phyloP scores from a whole-genome alignment of 2,888 invertebrate species.

The Brachycybe producta region DNA sequence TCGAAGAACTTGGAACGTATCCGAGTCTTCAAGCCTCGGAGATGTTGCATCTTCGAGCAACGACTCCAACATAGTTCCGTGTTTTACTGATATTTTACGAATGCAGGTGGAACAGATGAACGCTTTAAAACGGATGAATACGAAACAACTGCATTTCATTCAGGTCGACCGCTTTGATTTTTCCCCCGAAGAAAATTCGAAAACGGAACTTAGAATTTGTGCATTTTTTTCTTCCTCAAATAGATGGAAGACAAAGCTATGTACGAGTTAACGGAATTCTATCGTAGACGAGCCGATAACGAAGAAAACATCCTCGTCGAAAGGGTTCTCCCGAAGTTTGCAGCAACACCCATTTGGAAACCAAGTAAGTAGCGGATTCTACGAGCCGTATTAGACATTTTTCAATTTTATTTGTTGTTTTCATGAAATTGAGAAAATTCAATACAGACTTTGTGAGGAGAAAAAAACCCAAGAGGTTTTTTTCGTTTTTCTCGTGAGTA shows the following conservation, averaged over 20 bases:
- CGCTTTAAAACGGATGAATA: constrained; percentile 53
- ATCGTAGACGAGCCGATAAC: constrained; percentile 51
- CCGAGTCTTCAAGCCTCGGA: no score
- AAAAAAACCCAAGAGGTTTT: no score
- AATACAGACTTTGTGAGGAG: no score
- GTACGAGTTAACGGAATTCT: constrained; percentile 58
- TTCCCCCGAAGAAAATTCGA: neutral
- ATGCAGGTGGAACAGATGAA: constrained; percentile 60
- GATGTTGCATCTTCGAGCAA: no score
- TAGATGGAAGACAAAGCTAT: constrained; percentile 78
- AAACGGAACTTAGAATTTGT: neutral
- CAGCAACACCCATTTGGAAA: constrained; percentile 47
- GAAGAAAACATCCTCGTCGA: constrained; percentile 61
- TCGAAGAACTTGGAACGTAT: no score
- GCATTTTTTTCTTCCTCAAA: constrained; percentile 25
- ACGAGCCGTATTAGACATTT: no score
- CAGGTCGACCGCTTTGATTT: constrained; percentile 44
- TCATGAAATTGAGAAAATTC: no score
- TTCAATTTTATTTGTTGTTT: no score
- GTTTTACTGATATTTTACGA: constrained; percentile 48
- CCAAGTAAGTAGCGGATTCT: constrained; percentile 5
- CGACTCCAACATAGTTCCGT: constrained; percentile 14
- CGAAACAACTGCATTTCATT: constrained; percentile 57
- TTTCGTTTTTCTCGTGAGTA: no score
- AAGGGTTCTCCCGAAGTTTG: constrained; percentile 44